phyloP scores from a whole-genome alignment of 1,140 invertebrate species.

The Melanaphis sacchari region DNA sequence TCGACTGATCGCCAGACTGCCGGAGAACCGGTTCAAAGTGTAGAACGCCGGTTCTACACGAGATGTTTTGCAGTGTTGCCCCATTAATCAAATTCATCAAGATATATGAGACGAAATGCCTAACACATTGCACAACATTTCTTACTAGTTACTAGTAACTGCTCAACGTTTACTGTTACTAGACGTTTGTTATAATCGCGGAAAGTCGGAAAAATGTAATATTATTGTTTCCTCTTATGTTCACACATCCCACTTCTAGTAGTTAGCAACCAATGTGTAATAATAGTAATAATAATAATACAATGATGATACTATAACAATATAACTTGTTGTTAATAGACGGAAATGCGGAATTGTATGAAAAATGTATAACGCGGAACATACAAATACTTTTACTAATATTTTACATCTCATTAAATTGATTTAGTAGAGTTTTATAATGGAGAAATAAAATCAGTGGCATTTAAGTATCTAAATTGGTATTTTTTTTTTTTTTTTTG shows the following conservation, averaged over 20 bases:
- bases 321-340: not conserved
- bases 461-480: not conserved
- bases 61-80: conserved; percentile 28
- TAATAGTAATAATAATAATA: not conserved
- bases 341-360: not conserved
- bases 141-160: too few species aligned
- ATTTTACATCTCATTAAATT: not conserved
- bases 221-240: not conserved
- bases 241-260: not conserved
- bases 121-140: too few species aligned
- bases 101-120: not conserved
- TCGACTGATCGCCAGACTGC: not conserved
- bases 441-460: not conserved
- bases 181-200: not conserved
- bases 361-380: not conserved
- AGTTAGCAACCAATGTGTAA: not conserved
- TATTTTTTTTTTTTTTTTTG: not conserved
- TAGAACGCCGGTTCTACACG: not conserved
- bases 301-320: not conserved
- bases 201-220: not conserved
- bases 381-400: not conserved
- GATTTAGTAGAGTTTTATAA: too few species aligned
- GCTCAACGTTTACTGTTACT: not conserved
- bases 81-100: not conserved
- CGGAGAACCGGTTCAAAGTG: conserved; percentile 19